Evolutionary conservation across 2,888 invertebrate genomes (phyloP).

Genomic region (Ligdia adustata): DNA sequence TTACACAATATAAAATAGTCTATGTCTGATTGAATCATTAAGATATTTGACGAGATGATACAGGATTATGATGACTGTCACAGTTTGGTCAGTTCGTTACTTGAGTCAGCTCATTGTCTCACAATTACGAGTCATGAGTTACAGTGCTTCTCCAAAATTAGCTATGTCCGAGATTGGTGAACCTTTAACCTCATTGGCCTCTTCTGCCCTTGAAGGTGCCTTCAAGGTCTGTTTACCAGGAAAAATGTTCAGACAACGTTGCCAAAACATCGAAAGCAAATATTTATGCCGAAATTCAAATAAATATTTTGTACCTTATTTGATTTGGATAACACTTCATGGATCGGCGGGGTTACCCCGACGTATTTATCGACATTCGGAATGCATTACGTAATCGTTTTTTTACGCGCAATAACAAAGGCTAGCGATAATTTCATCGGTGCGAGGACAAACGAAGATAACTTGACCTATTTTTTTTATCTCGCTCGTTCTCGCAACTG

Average conservation of each 20-base stretch:
- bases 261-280: constrained; percentile 19
- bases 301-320: constrained; percentile 9
- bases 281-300: constrained; percentile 12
- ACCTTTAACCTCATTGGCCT: constrained; percentile 13
- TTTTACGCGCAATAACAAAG: constrained; percentile 70
- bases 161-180: constrained; percentile 7
- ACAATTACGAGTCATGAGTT: background rate
- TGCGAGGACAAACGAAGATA: constrained; percentile 81
- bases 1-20: constrained; percentile 10
- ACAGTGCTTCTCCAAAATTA: constrained; percentile 7
- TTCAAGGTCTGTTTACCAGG: constrained; percentile 17
- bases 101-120: background rate
- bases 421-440: constrained; percentile 73
- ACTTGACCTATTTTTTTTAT: constrained; percentile 84
- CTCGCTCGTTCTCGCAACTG: constrained; percentile 69
- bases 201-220: constrained; percentile 4
- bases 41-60: constrained; percentile 5
- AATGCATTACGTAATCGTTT: constrained; percentile 60
- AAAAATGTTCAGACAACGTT: constrained; percentile 15
- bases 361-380: constrained; percentile 18
- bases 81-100: background rate
- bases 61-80: constrained; percentile 1
- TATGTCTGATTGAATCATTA: constrained; percentile 19
- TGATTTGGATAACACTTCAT: background rate
- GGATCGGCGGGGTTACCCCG: constrained; percentile 35